Percentiles rank a stretch among this genome's conserved stretches.
phyloP scores from a whole-genome alignment of 2,797 vertebrate species.

The Megaceryle alcyon region DNA sequence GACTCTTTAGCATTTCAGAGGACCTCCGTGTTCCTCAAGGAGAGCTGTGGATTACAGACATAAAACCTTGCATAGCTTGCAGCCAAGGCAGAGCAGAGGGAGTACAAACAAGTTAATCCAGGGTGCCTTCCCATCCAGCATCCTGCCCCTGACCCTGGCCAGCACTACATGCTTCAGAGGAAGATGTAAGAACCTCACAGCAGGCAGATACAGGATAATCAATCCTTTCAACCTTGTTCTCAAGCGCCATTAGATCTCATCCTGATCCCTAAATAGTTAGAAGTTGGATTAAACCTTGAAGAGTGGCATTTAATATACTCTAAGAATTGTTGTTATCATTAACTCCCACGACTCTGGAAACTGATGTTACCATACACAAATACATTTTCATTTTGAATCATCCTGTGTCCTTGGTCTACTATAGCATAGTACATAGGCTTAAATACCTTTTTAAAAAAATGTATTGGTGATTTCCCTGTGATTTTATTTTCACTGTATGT shows the following conservation, averaged over 20 bases:
- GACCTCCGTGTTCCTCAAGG: constrained; percentile 45
- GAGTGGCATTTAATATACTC: constrained; percentile 48
- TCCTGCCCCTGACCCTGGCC: constrained; percentile 37
- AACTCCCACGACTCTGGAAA: constrained; percentile 36
- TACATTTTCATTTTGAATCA: constrained; percentile 40
- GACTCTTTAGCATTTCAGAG: constrained; percentile 64
- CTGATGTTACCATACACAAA: constrained; percentile 10
- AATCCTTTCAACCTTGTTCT: constrained; percentile 57
- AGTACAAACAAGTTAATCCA: constrained; percentile 53
- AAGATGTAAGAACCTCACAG: constrained; percentile 52
- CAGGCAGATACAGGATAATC: constrained; percentile 52
- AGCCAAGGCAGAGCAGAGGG: constrained; percentile 40
- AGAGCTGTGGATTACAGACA: constrained; percentile 55
- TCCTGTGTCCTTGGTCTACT: constrained; percentile 41
- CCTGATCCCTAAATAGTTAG: constrained; percentile 54
- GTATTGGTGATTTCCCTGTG: not conserved
- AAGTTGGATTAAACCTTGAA: constrained; percentile 53
- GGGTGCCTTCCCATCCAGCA: constrained; percentile 28
- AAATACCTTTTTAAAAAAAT: constrained; percentile 17
- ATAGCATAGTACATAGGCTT: not conserved
- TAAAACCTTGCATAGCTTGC: constrained; percentile 41
- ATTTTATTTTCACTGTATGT: not conserved
- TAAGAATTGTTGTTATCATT: constrained; percentile 43
- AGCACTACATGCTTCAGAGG: constrained; percentile 23
- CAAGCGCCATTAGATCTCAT: constrained; percentile 45